phyloP scores from a whole-genome alignment of 1,140 invertebrate genomes.

The Hormaphis cornu region DNA sequence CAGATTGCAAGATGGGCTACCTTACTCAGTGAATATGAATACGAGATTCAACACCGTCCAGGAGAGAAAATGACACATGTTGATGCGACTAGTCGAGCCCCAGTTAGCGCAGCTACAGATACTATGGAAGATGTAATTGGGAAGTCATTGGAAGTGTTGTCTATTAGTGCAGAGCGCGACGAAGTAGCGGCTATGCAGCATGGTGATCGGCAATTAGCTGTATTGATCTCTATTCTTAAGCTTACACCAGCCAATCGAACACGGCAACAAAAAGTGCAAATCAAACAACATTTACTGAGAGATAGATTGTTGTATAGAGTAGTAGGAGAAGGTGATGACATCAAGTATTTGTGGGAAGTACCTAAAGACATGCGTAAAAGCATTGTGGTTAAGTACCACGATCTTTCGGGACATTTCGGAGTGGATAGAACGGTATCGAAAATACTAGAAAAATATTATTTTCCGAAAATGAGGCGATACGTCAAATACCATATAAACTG shows the following conservation, averaged over 20 bases:
- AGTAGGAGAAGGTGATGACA: neutral
- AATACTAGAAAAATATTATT: neutral
- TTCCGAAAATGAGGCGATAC: neutral
- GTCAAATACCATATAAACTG: neutral
- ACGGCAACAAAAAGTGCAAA: no score
- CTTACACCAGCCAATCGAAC: no score
- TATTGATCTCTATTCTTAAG: no score
- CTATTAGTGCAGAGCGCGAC: no score
- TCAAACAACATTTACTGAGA: no score
- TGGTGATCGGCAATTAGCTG: no score
- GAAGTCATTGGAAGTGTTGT: no score
- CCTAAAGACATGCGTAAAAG: neutral
- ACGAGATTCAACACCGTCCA: conserved; percentile 37
- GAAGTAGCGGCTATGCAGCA: no score
- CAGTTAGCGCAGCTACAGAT: neutral
- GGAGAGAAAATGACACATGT: conserved; percentile 39
- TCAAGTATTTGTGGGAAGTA: neutral
- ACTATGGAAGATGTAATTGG: neutral
- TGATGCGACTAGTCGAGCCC: conserved; percentile 38
- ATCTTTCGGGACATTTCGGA: neutral
- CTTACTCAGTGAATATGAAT: conserved; percentile 38
- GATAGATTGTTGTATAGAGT: neutral
- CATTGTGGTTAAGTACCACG: neutral
- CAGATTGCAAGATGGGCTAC: conserved; percentile 40
- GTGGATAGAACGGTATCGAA: neutral